A percentile compares a stretch with the other conserved stretches of the same genome.
Evolutionary conservation across 2,113 vertebrate genomes (phyloP).

Genomic region (Mirounga angustirostris): DNA sequence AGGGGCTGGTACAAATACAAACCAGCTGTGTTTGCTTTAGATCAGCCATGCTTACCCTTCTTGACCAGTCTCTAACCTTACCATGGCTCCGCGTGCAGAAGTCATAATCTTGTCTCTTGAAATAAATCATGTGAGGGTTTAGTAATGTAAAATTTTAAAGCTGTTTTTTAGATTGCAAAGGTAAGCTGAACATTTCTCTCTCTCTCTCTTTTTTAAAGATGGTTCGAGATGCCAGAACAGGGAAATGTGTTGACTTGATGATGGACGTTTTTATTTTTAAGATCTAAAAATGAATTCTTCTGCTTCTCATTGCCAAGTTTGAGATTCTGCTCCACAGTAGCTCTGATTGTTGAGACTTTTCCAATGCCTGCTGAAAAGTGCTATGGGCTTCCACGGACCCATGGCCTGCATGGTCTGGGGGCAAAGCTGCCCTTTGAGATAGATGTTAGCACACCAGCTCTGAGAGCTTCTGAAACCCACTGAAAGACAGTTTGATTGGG

Average conservation of each 20-base stretch:
- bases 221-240: conserved; percentile 65
- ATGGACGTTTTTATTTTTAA: conserved; percentile 84
- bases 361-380: not conserved
- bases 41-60: fast-evolving
- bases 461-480: not conserved
- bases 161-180: conserved; percentile 57
- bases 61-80: fast-evolving
- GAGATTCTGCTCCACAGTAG: conserved; percentile 62
- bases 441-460: not conserved
- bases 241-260: conserved; percentile 77
- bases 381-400: not conserved
- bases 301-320: conserved; percentile 74
- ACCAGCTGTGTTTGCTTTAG: not conserved
- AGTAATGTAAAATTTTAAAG: not conserved
- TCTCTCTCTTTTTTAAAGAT: conserved; percentile 30
- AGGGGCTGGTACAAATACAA: fast-evolving
- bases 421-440: not conserved
- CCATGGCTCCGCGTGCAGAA: fast-evolving
- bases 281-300: conserved; percentile 81
- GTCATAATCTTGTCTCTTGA: not conserved
- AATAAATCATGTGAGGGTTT: not conserved
- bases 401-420: fast-evolving
- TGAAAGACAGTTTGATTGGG: not conserved
- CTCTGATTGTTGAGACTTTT: conserved; percentile 27
- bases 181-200: conserved; percentile 55